Evolutionary conservation across 2,113 vertebrate species (phyloP).

Genomic region (Polyodon spathula): DNA sequence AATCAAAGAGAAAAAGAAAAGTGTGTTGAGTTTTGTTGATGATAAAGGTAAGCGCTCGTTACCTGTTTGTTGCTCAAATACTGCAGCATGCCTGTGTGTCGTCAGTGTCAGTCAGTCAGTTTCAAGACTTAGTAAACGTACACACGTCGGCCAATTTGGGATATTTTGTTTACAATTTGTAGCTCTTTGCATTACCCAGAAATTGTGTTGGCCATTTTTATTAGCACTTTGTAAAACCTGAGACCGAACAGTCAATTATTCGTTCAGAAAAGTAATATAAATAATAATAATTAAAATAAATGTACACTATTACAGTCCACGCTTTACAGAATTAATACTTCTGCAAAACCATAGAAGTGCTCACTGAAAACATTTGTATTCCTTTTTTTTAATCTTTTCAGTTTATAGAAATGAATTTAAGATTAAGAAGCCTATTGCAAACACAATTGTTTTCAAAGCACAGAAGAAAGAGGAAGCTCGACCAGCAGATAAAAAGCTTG

Average conservation of each 20-base stretch:
- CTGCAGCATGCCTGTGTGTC: background rate
- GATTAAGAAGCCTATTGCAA: conserved; percentile 58
- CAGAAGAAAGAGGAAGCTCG: conserved; percentile 44
- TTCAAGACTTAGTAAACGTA: no score
- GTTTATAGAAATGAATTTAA: conserved; percentile 52
- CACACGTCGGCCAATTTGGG: no score
- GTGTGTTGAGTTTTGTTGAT: conserved; percentile 42
- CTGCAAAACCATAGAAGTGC: background rate
- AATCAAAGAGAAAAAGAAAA: conserved; percentile 22
- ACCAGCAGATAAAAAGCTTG: conserved; percentile 6
- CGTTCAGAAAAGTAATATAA: no score
- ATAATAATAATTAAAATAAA: no score
- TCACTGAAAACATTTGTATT: background rate
- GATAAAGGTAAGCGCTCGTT: conserved; percentile 40
- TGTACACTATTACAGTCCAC: no score
- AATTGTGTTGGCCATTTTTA: no score
- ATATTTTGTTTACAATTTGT: no score
- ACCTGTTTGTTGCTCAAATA: background rate
- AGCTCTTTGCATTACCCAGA: no score
- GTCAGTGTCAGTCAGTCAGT: no score
- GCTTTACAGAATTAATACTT: background rate
- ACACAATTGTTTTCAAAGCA: conserved; percentile 56
- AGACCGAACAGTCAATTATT: no score
- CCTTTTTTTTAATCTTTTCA: conserved; percentile 17
- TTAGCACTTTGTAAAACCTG: no score